Evolutionary conservation across 1,140 invertebrate genomes (phyloP), one percentile per base, ranked within the genome.

Genomic region (Lithobius niger): DNA sequence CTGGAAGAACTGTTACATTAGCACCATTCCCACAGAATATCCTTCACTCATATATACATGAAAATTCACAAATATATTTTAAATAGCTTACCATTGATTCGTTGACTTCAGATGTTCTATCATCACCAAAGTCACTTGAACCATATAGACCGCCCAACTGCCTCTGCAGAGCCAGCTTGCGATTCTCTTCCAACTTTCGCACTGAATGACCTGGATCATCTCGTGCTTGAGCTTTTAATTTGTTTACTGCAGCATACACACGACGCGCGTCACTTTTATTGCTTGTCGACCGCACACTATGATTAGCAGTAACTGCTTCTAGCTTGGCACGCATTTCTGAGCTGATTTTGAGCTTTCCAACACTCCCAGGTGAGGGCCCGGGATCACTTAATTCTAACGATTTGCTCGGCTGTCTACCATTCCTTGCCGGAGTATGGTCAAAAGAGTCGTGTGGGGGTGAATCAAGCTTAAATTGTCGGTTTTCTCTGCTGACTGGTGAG

Each of bases 291-390:
- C 86, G 70, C 0, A 88, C 81, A 25, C 84, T 90, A 65, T 88
- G 86, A 62, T 86, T 86, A 0, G 84, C 82, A 0, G 88, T 93
- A 0, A 94, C 86, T 64, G 87, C 81, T 68, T 94, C 91, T 43
- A 95, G 66, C 58, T 91, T 80, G 61, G 88, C 84, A 26, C 87
- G 77, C 89, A 95, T 94, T 73, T 94, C 90, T 0, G 84, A 86
- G 62, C 87, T 91, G 1, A 95, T 78, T 65, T 90, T 86, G 3
- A 95, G 66, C 69, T 94, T 94, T 1, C 90, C 89, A 13, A 95
- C 84, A 60, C 86, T 90, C 2, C 86, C 87, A 0, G 86, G 85
- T 1, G 82, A 80, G 15, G 84, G 85, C 44, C 84, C 75, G 52
- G 83, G 78, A 0, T 84, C 83, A 0, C 84, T 83, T 24, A 87